Percentiles rank a stretch among this genome's conserved stretches.
phyloP scores from a whole-genome alignment of 2,797 vertebrate genomes.

The Spinibarbus caldwelli region DNA sequence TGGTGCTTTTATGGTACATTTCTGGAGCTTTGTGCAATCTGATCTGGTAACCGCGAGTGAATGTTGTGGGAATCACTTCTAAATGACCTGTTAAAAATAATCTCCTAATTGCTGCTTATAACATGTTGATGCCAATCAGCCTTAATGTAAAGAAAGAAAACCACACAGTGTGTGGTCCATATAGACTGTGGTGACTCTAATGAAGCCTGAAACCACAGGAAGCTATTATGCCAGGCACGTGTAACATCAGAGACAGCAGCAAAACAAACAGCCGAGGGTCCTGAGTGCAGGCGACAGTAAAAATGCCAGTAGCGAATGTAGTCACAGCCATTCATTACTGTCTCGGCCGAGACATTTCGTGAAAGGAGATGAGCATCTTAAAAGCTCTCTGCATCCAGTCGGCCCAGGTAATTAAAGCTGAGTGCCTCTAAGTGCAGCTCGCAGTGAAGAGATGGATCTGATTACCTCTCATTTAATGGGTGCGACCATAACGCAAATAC shows the following conservation, averaged over 20 bases:
- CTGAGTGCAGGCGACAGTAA: conserved; percentile 39
- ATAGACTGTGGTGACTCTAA: conserved; percentile 1
- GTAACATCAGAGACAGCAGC: conserved; percentile 9
- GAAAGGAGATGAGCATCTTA: conserved; percentile 59
- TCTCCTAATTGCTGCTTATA: neutral
- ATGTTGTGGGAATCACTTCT: neutral
- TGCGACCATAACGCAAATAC: conserved; percentile 31
- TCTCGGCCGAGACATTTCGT: conserved; percentile 39
- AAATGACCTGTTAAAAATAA: conserved; percentile 1
- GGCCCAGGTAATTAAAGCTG: conserved; percentile 69
- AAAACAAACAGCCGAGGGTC: conserved; percentile 27
- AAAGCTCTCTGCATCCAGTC: conserved; percentile 65
- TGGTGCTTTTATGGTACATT: neutral
- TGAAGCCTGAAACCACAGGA: conserved; percentile 7
- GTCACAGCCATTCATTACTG: conserved; percentile 49
- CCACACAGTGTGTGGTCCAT: neutral
- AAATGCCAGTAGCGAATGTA: conserved; percentile 29
- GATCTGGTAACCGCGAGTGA: neutral
- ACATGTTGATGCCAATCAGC: neutral
- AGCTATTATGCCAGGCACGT: conserved; percentile 41
- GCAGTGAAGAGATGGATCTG: conserved; percentile 62
- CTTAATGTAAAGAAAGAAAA: conserved; percentile 16
- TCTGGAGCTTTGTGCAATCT: neutral
- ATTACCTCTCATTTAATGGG: conserved; percentile 61
- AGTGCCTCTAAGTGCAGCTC: conserved; percentile 62